A percentile compares a stretch with the other conserved stretches of the same genome.
phyloP scores from a whole-genome alignment of 2,113 vertebrate genomes.

The Dasyornis broadbenti region DNA sequence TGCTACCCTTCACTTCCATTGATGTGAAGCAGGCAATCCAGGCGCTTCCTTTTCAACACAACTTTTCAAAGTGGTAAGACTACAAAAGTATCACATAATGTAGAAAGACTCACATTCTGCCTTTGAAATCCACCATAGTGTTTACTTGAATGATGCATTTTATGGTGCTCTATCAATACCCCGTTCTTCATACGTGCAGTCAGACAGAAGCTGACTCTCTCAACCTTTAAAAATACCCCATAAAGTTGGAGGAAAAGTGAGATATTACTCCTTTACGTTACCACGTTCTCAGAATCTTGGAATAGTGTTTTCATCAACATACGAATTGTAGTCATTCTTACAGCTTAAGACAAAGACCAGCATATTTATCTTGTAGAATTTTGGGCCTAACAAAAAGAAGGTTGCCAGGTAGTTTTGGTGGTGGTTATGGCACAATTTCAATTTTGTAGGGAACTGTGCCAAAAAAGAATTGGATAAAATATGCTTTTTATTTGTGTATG shows the following conservation, averaged over 20 bases:
- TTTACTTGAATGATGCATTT: neutral
- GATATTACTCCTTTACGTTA: neutral
- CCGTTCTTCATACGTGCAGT: neutral
- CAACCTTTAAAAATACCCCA: neutral
- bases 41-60: neutral
- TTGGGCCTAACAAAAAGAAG: neutral
- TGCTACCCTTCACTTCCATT: neutral
- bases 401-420: neutral
- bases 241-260: neutral
- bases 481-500: neutral
- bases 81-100: neutral
- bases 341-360: fast-evolving
- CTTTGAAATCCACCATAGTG: neutral
- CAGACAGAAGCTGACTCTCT: neutral
- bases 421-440: neutral
- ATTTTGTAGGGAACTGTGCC: neutral
- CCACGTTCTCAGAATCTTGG: neutral
- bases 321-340: neutral
- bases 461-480: neutral
- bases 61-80: neutral
- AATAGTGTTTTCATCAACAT: neutral
- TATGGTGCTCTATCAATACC: neutral
- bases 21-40: neutral
- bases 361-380: neutral
- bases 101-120: neutral